These are phyloP conservation scores for Sepiola atlantica DNA, from an alignment of 2,888 invertebrate genomes.

Conservation along the genomic window DNA sequence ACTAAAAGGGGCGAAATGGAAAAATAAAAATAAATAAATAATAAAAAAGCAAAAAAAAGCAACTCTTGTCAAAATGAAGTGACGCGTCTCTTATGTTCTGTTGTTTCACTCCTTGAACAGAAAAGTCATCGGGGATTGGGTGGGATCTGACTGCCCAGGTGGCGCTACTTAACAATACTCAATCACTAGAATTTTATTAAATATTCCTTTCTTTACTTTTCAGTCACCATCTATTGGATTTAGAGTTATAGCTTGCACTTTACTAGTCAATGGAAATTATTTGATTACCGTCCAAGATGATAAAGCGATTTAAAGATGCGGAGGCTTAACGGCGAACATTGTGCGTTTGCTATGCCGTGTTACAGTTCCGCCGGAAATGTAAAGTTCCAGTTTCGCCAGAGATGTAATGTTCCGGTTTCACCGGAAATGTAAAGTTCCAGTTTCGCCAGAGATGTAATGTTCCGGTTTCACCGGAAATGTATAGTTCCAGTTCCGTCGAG, in stretches of 20 bases:
- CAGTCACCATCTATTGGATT: neutral
- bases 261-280: neutral
- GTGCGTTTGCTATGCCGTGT: no score
- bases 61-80: neutral
- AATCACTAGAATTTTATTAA: neutral
- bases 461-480: no score
- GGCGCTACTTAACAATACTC: constrained; percentile 6
- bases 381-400: no score
- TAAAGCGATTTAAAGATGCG: no score
- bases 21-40: neutral
- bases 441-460: no score
- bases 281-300: neutral
- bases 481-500: no score
- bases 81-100: neutral
- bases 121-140: neutral
- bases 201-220: neutral
- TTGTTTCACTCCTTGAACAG: neutral
- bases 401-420: no score
- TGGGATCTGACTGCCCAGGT: neutral
- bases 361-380: no score
- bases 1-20: neutral
- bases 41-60: neutral
- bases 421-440: no score
- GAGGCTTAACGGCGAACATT: no score
- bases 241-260: neutral